Base-by-base conservation (phyloP, 64 coral and sea anemone genomes). In the Actinia equina region DNA sequence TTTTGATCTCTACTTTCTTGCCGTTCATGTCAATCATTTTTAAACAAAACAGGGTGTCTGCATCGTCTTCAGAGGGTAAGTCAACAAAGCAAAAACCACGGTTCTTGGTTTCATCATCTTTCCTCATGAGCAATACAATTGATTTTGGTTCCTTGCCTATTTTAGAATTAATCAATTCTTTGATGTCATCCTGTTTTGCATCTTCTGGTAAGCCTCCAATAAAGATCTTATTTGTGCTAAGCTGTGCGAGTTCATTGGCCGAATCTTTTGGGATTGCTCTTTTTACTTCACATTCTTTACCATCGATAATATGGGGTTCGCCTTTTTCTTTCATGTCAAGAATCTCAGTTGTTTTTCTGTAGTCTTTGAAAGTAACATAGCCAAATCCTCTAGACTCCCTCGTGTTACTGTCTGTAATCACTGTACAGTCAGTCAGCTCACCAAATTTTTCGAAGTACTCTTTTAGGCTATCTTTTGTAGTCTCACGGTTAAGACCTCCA, bases 191-290 rank as follows among this genome's bases (percentile, higher is more conserved):
- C 25, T 90, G 63, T 12, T 84, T 90, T 16, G 85, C 88, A 16
- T 91, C 93, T 77, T 90, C 89, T 27, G 88, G 83, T 43, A 99
- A 86, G 16, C 97, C 97, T 44, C 97, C 97, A 43, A 99, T 90
- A 59, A 99, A 99, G 77, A 99, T 93, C 89, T 99, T 99, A 56
- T 92, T 95, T 44, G 93, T 95, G 79, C 89, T 95, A 4, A 63
- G 46, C 58, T 93, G 97, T 27, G 93, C 71, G 23, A 79, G 59
- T 0, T 53, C 23, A 9, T 80, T 95, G 17, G 86, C 58, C 20
- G 92, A 91, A 44, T 95, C 93, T 18, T 88, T 85, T 8, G 97
- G 97, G 82, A 99, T 99, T 71, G 97, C 93, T 27, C 93, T 93
- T 37, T 99, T 99, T 2, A 99, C 97, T 93, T 99, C 97, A 2